Conservation (phyloP, 1,140 invertebrate species). For the Aphelenchoides fujianensis region DNA sequence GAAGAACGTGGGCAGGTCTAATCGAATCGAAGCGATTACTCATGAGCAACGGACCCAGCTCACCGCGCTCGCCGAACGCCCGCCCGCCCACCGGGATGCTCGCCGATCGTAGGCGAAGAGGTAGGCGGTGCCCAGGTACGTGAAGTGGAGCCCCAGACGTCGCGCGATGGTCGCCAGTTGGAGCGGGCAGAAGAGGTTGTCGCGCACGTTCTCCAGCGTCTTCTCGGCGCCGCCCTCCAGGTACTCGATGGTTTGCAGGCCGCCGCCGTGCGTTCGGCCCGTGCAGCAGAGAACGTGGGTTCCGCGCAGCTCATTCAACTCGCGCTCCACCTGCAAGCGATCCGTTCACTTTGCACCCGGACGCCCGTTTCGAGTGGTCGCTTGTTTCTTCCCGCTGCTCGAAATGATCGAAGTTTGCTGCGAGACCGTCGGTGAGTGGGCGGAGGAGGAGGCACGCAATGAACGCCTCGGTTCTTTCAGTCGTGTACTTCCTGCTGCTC, state of each 20-base stretch:
- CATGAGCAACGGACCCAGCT: background rate
- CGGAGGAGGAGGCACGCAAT: background rate
- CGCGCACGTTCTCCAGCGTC: conserved; percentile 54
- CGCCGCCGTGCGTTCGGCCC: conserved; percentile 57
- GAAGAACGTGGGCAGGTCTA: conserved; percentile 60
- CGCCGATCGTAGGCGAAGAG: conserved; percentile 59
- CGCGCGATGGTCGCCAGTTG: conserved; percentile 47
- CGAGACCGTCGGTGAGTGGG: background rate
- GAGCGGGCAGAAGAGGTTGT: conserved; percentile 56
- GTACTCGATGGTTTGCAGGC: conserved; percentile 60
- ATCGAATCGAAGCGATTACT: background rate
- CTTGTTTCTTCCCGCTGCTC: background rate
- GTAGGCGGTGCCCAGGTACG: conserved; percentile 60
- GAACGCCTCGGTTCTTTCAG: background rate
- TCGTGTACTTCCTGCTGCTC: background rate
- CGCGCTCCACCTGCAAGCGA: conserved; percentile 49
- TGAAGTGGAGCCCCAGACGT: conserved; percentile 57
- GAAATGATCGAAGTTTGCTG: background rate
- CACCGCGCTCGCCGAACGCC: conserved; percentile 52
- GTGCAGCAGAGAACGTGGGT: conserved; percentile 60
- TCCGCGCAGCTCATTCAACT: conserved; percentile 41
- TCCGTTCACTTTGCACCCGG: no score
- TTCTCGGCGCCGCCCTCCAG: conserved; percentile 60
- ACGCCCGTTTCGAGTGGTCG: background rate
- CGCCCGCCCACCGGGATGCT: conserved; percentile 55